These are phyloP conservation scores for Amblyteles armatorius DNA, from an alignment of 2,888 invertebrate species.

Conservation along the genomic window DNA sequence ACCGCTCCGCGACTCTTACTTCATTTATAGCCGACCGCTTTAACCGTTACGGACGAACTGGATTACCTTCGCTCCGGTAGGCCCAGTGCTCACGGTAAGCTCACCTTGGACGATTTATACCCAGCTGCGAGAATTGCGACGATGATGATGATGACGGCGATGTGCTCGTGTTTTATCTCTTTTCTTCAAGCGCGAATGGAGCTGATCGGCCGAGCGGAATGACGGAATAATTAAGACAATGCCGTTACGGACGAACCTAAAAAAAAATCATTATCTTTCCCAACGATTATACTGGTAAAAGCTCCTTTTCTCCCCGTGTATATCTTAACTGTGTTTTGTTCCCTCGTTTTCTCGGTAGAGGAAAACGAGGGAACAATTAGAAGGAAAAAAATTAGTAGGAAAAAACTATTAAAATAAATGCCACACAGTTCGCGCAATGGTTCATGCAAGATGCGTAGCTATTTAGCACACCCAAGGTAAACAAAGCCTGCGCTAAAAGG, in stretches of 20 bases:
- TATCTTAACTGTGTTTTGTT: no score
- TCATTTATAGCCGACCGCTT: constrained; percentile 63
- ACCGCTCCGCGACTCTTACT: constrained; percentile 55
- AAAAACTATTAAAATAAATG: neutral
- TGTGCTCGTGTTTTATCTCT: neutral
- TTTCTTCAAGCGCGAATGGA: neutral
- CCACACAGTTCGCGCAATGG: neutral
- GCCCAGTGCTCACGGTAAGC: constrained; percentile 29
- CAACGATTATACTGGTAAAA: no score
- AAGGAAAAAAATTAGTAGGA: neutral
- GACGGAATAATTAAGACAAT: neutral
- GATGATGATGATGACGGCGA: constrained; percentile 15
- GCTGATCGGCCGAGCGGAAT: neutral
- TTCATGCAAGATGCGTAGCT: neutral
- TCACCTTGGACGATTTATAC: constrained; percentile 60
- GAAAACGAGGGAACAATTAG: neutral
- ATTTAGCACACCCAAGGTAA: neutral
- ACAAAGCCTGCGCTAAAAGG: neutral
- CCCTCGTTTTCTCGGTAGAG: neutral
- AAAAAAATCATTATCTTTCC: no score
- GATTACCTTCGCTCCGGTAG: constrained; percentile 64
- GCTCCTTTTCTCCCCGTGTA: no score
- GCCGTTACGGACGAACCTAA: no score
- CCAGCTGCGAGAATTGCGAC: constrained; percentile 16
- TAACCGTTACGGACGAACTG: constrained; percentile 69